These are phyloP conservation scores for Eulacestoma nigropectus DNA, from an alignment of 2,113 vertebrate genomes.

Conservation along the genomic window DNA sequence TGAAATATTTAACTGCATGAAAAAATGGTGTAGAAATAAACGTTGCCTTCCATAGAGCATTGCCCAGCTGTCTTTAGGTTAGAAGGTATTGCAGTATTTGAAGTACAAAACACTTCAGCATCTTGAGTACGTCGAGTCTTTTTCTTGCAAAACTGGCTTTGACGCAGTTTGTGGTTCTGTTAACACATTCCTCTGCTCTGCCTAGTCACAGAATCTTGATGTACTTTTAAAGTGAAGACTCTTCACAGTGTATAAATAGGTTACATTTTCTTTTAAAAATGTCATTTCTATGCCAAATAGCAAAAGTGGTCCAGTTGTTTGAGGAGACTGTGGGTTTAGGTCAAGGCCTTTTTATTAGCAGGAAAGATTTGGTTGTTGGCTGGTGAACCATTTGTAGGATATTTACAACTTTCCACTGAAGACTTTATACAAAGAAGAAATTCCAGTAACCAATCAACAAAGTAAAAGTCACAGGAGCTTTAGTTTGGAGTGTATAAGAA, in stretches of 20 bases:
- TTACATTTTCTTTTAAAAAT: conserved; percentile 22
- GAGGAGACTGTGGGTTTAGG: neutral
- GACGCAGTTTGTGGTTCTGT: neutral
- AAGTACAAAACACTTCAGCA: neutral
- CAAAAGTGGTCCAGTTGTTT: neutral
- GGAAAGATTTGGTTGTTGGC: neutral
- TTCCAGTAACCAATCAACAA: neutral
- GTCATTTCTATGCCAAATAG: neutral
- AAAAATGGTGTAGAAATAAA: neutral
- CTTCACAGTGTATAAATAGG: neutral
- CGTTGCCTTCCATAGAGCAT: neutral
- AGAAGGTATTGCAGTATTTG: neutral
- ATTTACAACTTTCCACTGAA: neutral
- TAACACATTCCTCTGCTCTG: neutral
- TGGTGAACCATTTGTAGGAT: neutral
- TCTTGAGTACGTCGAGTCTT: neutral
- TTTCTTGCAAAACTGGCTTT: neutral
- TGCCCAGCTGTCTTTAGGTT: neutral
- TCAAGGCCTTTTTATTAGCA: neutral
- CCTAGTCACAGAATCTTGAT: neutral
- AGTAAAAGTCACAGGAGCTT: neutral
- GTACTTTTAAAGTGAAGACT: neutral
- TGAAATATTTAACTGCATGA: neutral
- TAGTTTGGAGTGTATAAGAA: neutral
- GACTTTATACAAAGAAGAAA: neutral